Evolutionary conservation across 2,888 invertebrate species (phyloP), one percentile per base, ranked within the genome.

Genomic region (Fragum fragum): DNA sequence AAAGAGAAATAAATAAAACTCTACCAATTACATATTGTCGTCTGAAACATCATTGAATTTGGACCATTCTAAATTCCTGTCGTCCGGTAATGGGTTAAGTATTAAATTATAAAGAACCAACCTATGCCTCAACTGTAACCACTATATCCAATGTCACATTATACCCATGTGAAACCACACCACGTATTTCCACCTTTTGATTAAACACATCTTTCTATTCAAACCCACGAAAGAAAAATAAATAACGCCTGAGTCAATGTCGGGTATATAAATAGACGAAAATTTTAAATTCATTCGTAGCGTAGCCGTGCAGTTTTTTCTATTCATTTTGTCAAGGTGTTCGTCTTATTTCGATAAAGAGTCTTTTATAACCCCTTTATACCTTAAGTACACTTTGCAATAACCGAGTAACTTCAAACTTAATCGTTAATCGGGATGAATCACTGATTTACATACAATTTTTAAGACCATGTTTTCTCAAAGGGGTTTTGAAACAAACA

Each of bases 271-370:
- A 66, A 66, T 66, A 66, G 66, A 32, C 7, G 66, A 9, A 18
- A 42, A 66, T 66, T 66, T 66, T 39, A 66, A 39, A 66, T 42
- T 42, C 26, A 66, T 42, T 36, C 21, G 66, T 66, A 42, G 66
- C 66, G 66, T 21, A n/a, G 21, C 18, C 11, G 39, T 42, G 66
- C 66, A 66, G 39, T 23, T 21, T 23, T 21, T 42, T 61, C 29
- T 61, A 61, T 61, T 61, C 47, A 47, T 47, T 47, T 47, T n/a
- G 47, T 47, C 47, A 47, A 47, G 47, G 47, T 47, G 47, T 47
- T 47, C 47, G 47, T 47, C 47, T 47, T n/a, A 47, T 47, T 47
- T 47, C 47, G 47, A 47, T 47, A 47, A 47, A 47, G 47, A n/a
- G 7, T 47, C 47, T 47, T 47, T 47, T 47, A 47, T 47, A 9